Percentiles rank a stretch among this genome's conserved stretches.
These are phyloP conservation scores for Oxytorus armatus DNA, from an alignment of 2,888 invertebrate species.

Conservation along the genomic window DNA sequence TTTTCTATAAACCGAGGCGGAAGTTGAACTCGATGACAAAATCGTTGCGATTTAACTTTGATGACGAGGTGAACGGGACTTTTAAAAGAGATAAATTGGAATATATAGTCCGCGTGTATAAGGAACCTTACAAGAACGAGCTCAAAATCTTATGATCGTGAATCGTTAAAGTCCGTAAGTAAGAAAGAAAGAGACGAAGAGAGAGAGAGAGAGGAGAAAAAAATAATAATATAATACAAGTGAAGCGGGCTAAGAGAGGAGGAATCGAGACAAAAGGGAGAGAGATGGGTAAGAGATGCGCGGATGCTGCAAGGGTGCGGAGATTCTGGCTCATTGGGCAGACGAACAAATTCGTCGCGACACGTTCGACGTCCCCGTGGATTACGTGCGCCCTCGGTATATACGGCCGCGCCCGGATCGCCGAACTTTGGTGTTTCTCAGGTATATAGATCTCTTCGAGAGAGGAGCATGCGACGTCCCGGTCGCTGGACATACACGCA, in stretches of 20 bases:
- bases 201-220: constrained; percentile 15
- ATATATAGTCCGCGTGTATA: not conserved
- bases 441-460: constrained; percentile 67
- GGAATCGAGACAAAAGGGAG: constrained; percentile 59
- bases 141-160: constrained; percentile 26
- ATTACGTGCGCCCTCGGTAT: constrained; percentile 73
- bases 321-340: constrained; percentile 83
- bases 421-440: constrained; percentile 75
- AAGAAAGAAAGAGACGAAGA: constrained; percentile 19
- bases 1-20: too few relatives aligned
- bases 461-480: constrained; percentile 57
- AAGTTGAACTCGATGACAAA: too few relatives aligned
- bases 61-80: too few relatives aligned
- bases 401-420: constrained; percentile 69
- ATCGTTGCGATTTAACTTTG: too few relatives aligned
- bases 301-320: constrained; percentile 70
- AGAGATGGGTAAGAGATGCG: constrained; percentile 67
- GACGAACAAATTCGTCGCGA: constrained; percentile 83
- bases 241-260: constrained; percentile 39
- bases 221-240: not conserved
- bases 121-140: constrained; percentile 1
- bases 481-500: constrained; percentile 13
- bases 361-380: constrained; percentile 78
- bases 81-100: too few relatives aligned
- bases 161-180: constrained; percentile 23